A percentile compares a stretch with the other conserved stretches of the same genome.
These are phyloP conservation scores for Pyrgilauda ruficollis DNA, from an alignment of 2,113 vertebrate species.

Conservation along the genomic window DNA sequence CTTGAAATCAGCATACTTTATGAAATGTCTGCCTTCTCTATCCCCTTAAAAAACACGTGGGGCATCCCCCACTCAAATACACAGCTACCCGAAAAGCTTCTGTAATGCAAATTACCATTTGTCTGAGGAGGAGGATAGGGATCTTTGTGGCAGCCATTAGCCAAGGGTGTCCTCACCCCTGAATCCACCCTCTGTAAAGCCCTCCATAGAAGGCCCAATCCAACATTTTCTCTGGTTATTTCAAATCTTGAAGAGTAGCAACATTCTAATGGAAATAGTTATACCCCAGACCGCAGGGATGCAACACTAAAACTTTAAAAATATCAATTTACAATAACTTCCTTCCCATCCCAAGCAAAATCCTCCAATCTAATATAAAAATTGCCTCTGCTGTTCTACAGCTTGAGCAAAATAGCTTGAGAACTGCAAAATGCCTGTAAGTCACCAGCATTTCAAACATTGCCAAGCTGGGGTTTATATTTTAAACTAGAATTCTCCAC, in stretches of 20 bases:
- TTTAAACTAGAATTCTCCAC: background rate
- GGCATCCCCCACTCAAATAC: background rate
- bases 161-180: background rate
- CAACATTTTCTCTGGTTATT: background rate
- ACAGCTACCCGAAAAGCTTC: background rate
- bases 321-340: background rate
- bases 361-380: background rate
- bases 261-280: background rate
- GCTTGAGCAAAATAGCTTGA: background rate
- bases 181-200: background rate
- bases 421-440: background rate
- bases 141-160: background rate
- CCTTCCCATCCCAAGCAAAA: background rate
- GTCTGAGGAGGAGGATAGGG: background rate
- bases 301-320: background rate
- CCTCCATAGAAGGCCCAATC: background rate
- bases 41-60: background rate
- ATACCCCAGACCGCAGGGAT: background rate
- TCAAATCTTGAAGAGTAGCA: background rate
- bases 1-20: background rate
- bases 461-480: background rate
- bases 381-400: background rate
- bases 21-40: background rate
- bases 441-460: background rate
- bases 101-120: slow-evolving; percentile 42